Conservation (phyloP, 2,888 invertebrate genomes). For the Drosophila mulleri region DNA sequence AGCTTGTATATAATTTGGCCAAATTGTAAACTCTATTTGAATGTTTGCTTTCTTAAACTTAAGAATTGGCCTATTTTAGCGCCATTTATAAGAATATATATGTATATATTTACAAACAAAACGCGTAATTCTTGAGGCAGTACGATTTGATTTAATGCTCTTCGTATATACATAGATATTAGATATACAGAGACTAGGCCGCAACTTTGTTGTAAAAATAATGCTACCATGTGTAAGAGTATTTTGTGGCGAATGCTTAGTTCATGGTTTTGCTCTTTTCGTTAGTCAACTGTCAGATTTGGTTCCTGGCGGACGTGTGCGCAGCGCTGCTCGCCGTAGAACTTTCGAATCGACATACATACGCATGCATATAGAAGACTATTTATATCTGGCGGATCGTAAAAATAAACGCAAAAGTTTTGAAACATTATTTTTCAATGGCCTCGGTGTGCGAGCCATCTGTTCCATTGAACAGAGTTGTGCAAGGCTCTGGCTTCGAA, state of each 20-base stretch:
- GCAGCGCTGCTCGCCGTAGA: constrained; percentile 7
- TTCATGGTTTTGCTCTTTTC: constrained; percentile 16
- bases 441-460: constrained; percentile 39
- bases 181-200: neutral
- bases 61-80: neutral
- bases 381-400: constrained; percentile 30
- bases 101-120: neutral
- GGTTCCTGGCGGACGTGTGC: constrained; percentile 36
- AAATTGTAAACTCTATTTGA: neutral
- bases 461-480: constrained; percentile 28
- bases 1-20: no score
- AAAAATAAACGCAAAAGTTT: constrained; percentile 45
- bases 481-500: constrained; percentile 9
- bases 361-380: constrained; percentile 11
- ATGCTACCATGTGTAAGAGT: constrained; percentile 10
- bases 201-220: neutral
- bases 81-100: neutral
- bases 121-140: neutral
- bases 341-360: constrained; percentile 9
- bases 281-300: constrained; percentile 37
- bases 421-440: constrained; percentile 46
- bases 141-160: neutral
- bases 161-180: neutral
- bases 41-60: neutral
- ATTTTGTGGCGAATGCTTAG: constrained; percentile 7